Base-by-base conservation (phyloP, 1,140 invertebrate species). In the Aphaenogaster floridana region DNA sequence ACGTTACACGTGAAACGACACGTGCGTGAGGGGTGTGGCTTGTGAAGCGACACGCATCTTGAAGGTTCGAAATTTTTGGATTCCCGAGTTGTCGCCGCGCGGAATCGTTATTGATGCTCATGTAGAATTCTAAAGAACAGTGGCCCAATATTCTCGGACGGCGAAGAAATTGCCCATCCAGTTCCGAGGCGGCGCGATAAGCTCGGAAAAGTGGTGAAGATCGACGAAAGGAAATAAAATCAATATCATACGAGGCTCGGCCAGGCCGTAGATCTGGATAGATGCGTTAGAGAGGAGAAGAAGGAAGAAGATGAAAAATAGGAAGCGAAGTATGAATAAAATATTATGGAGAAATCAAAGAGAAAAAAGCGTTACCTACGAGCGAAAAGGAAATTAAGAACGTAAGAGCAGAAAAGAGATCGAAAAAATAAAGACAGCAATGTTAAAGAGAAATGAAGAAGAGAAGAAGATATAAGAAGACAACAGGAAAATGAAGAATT, bases 161-260 rank as follows among this genome's bases (percentile, higher is more conserved):
- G 64, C 21, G 39, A 88, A 86, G 77, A 77, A 87, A 90, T 91
- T 87, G 64, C 34, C 42, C 36, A 74, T 86, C 61, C 63, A 66
- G 61, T 84, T 57, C 74, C 61, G 45, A 71, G 64, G 21, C 72
- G 69, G 45, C 89, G 57, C 68, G 91, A 92, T 92, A 92, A 90
- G 87, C 39, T 36, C 9, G 36, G 80, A 88, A 64, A 52, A 71
- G 52, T 72, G 76, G 39, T 42, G 71, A 71, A 71, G 74, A 89
- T 87, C 68, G 84, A 21, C 71, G 63, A 87, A 78, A 86, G 86
- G 86, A 84, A 90, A 91, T 92, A 89, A 90, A 91, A 74, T 90
- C 88, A 86, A 90, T 89, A 91, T 79, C 63, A 15, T 45, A 79
- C 34, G 34, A 79, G 54, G 59, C 57, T 71, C 54, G 68, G 2